Base-by-base conservation (phyloP, 2,888 invertebrate genomes). In the Leucoma salicis region DNA sequence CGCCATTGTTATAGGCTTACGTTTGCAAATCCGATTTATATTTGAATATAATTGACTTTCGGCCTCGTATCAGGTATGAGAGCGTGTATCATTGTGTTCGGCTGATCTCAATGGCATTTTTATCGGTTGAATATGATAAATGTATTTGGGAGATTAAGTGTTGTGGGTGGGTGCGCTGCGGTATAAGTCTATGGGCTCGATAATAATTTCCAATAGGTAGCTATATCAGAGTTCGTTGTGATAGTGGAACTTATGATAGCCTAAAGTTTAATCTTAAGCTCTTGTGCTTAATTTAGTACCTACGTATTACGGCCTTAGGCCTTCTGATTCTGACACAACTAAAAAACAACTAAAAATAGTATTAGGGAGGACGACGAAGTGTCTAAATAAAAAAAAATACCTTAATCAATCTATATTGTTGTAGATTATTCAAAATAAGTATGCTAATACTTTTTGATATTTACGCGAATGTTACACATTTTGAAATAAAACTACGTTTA, bases 11-110 rank as follows among this genome's bases (percentile, higher is more conserved):
- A 77, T 59, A 57, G 67, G 73, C 85, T 89, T 89, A 89, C 78
- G 79, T 85, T 86, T 73, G 87, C 88, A 87, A 89, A 89, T 89
- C 88, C 84, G 88, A 87, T 89, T 89, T 87, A 82, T 86, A 89
- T 89, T 89, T 87, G 87, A 89, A 89, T 89, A 88, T 89, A 88
- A 89, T 89, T 86, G 88, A 88, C 83, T 87, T 82, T 81, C 80
- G 78, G 83, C 75, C 81, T 70, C 77, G 70, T 73, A 80, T 84
- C 87, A 79, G 84, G 86, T 85, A 84, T 74, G 64, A 70, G 74
- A 66, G 76, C 75, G 72, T 74, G 82, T 78, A 74, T 73, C 74
- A 83, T 88, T 88, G 88, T 88, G 70, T 79, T 61, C 69, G 78
- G 66, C 79, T 79, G 79, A 84, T 82, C 85, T 82, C 79, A 80